Percentiles rank a stretch among this genome's conserved stretches.
phyloP scores from a whole-genome alignment of 2,797 vertebrate genomes.

The Coendou prehensilis region DNA sequence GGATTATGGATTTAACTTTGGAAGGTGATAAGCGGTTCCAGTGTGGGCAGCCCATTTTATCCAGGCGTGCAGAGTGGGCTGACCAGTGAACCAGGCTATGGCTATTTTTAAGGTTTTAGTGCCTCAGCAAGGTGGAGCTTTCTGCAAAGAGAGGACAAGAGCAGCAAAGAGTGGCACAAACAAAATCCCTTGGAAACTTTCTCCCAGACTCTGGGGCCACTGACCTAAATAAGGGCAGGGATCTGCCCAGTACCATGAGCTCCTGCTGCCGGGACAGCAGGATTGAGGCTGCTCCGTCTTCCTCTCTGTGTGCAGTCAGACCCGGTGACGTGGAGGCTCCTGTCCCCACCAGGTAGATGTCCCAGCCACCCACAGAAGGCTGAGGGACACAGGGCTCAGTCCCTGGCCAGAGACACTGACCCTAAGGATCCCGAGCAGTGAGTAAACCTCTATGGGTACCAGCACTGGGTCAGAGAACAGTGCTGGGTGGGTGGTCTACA shows the following conservation, averaged over 20 bases:
- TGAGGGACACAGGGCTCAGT: slow-evolving; percentile 35
- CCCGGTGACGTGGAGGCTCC: background rate
- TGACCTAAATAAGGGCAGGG: slow-evolving; percentile 83
- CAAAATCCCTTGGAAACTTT: slow-evolving; percentile 64
- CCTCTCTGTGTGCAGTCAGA: background rate
- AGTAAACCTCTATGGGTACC: background rate
- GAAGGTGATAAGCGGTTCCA: background rate
- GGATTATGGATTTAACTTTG: background rate
- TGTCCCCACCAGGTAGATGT: background rate
- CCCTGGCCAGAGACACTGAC: background rate
- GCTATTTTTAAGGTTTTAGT: background rate
- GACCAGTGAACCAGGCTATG: background rate
- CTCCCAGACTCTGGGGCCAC: slow-evolving; percentile 67
- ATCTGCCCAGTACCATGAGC: slow-evolving; percentile 56
- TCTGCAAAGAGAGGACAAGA: background rate
- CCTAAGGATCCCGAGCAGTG: background rate
- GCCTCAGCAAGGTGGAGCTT: background rate
- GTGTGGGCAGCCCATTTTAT: background rate
- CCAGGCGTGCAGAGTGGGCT: background rate
- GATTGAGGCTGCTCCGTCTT: background rate
- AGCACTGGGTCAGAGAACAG: too few relatives aligned
- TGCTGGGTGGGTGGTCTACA: background rate
- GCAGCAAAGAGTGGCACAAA: slow-evolving; percentile 25
- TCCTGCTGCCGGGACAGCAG: slow-evolving; percentile 42
- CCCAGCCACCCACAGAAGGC: background rate